These are phyloP conservation scores for Phymorhynchus buccinoides DNA, from an alignment of 1,140 invertebrate species.

Conservation along the genomic window DNA sequence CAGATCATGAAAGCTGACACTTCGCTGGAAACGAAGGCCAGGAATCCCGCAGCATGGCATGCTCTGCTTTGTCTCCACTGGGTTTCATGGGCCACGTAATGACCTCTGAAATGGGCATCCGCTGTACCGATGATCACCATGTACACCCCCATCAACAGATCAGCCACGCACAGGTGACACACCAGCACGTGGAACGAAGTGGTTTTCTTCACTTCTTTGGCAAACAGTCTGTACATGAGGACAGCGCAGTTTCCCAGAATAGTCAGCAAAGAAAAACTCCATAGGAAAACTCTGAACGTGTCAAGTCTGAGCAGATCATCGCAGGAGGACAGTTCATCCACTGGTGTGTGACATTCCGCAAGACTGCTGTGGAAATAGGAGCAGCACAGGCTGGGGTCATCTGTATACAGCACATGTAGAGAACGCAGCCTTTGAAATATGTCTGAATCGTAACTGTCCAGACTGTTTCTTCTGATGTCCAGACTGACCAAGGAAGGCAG, in stretches of 20 bases:
- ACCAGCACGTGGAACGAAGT: constrained; percentile 43
- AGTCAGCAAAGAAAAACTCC: constrained; percentile 47
- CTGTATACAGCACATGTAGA: constrained; percentile 35
- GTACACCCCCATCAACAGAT: constrained; percentile 66
- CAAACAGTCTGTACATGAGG: constrained; percentile 31
- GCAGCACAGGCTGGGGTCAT: constrained; percentile 52
- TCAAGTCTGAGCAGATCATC: constrained; percentile 45
- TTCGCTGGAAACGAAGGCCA: constrained; percentile 57
- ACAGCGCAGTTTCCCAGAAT: constrained; percentile 53
- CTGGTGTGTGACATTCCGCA: constrained; percentile 43
- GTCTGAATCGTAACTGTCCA: background rate
- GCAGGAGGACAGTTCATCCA: constrained; percentile 54
- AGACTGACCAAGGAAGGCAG: background rate
- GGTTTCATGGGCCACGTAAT: constrained; percentile 52
- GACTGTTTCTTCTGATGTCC: background rate
- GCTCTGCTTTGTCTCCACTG: constrained; percentile 49
- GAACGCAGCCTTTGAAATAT: constrained; percentile 27
- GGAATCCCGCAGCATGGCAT: constrained; percentile 57
- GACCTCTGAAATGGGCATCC: constrained; percentile 51
- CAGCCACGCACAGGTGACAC: constrained; percentile 49
- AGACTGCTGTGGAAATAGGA: constrained; percentile 2
- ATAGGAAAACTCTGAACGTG: constrained; percentile 44
- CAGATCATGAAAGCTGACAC: constrained; percentile 57
- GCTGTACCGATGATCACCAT: constrained; percentile 57
- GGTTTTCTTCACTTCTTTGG: background rate